Evolutionary conservation across 2,797 vertebrate species (phyloP).

Genomic region (Spea hammondii): DNA sequence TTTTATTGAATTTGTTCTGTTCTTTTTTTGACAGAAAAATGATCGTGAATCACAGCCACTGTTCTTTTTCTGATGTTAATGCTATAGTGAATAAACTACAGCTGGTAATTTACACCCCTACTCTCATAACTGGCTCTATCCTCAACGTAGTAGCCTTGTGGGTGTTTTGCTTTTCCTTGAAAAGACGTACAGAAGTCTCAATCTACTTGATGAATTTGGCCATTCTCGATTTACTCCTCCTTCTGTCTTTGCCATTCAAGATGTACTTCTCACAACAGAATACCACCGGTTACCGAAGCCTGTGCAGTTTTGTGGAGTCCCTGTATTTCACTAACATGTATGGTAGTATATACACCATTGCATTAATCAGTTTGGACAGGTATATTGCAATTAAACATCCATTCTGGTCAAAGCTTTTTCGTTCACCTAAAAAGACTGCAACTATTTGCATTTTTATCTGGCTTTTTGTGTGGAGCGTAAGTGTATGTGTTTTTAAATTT

Average conservation of each 20-base stretch:
- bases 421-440: slow-evolving; percentile 70
- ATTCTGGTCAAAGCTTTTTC: slow-evolving; percentile 66
- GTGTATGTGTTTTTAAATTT: slow-evolving; percentile 68
- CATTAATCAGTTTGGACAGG: slow-evolving; percentile 82
- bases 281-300: neutral
- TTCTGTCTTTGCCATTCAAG: slow-evolving; percentile 83
- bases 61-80: slow-evolving; percentile 63
- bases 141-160: slow-evolving; percentile 74
- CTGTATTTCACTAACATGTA: slow-evolving; percentile 87
- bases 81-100: slow-evolving; percentile 62
- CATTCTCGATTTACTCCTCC: slow-evolving; percentile 78
- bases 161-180: slow-evolving; percentile 71
- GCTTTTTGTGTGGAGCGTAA: slow-evolving; percentile 64
- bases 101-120: slow-evolving; percentile 76
- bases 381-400: slow-evolving; percentile 81
- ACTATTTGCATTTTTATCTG: slow-evolving; percentile 72
- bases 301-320: slow-evolving; percentile 71
- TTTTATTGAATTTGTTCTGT: neutral
- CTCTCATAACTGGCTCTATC: slow-evolving; percentile 73
- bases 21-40: slow-evolving; percentile 58
- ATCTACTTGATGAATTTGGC: slow-evolving; percentile 88
- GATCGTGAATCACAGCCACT: slow-evolving; percentile 58
- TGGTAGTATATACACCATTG: slow-evolving; percentile 83
- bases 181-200: slow-evolving; percentile 75
- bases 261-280: slow-evolving; percentile 59